Conservation (phyloP, 2,113 vertebrate species). For the Hystrix cristata region DNA sequence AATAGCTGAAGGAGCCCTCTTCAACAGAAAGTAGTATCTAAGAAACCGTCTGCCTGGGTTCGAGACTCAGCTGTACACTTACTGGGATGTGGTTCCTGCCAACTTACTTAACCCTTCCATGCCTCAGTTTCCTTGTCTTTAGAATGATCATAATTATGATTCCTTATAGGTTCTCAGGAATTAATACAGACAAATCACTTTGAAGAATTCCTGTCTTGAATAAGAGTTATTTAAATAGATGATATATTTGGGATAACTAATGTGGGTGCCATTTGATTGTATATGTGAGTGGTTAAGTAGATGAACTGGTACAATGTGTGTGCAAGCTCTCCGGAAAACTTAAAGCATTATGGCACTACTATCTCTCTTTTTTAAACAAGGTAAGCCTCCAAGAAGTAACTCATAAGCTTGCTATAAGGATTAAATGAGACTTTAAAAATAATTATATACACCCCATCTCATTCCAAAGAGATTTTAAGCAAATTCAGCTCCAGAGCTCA, state of each 20-base stretch:
- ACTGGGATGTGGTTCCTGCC: neutral
- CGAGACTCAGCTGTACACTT: neutral
- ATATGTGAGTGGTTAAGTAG: slow-evolving; percentile 53
- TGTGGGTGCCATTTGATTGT: slow-evolving; percentile 63
- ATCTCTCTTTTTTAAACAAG: slow-evolving; percentile 60
- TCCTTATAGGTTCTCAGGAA: slow-evolving; percentile 38
- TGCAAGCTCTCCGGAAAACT: slow-evolving; percentile 34
- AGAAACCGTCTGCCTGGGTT: neutral
- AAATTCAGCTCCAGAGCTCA: slow-evolving; percentile 25
- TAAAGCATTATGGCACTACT: slow-evolving; percentile 6
- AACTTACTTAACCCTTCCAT: slow-evolving; percentile 41
- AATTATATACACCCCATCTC: neutral
- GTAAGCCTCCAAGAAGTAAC: slow-evolving; percentile 56
- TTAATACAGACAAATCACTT: slow-evolving; percentile 50
- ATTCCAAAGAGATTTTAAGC: slow-evolving; percentile 49
- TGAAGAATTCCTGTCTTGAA: slow-evolving; percentile 40
- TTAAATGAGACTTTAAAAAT: slow-evolving; percentile 11
- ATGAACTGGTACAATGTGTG: neutral
- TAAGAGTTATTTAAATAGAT: slow-evolving; percentile 61
- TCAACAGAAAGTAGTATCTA: neutral
- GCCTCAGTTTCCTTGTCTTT: slow-evolving; percentile 52
- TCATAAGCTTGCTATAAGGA: slow-evolving; percentile 25
- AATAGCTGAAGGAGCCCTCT: neutral
- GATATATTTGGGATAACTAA: slow-evolving; percentile 52
- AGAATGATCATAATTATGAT: slow-evolving; percentile 6